Percentiles rank a stretch among this genome's conserved stretches.
These are phyloP conservation scores for Heteractis magnifica DNA, from an alignment of 92 coral and sea anemone species.

Conservation along the genomic window DNA sequence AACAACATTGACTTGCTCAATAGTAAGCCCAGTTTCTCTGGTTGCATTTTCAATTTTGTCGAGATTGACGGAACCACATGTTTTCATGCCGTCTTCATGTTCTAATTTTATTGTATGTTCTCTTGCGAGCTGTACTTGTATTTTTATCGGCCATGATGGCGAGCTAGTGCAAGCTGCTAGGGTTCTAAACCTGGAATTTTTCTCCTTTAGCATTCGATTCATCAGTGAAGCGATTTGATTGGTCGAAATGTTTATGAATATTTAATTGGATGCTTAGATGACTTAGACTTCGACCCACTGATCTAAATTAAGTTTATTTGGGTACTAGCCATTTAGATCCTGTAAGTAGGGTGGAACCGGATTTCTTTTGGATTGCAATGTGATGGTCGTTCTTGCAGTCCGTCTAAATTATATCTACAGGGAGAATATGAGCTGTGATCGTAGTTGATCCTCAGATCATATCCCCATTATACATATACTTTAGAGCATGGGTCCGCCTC, in stretches of 20 bases:
- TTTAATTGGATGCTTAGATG: not conserved
- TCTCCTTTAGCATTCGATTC: not conserved
- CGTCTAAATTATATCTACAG: too few species aligned
- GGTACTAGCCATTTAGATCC: conserved; percentile 46
- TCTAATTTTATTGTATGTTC: conserved; percentile 48
- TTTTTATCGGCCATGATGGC: conserved; percentile 36
- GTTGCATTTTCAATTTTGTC: conserved; percentile 34
- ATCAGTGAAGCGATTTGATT: conserved; percentile 34
- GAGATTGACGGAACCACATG: conserved; percentile 38
- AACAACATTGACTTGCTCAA: conserved; percentile 57
- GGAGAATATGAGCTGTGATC: too few species aligned
- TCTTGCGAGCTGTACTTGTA: conserved; percentile 43
- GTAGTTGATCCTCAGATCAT: too few species aligned
- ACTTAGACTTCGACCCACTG: conserved; percentile 31
- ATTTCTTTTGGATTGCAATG: too few species aligned
- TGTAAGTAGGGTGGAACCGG: not conserved
- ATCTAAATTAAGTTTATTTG: conserved; percentile 38
- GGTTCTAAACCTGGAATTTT: not conserved
- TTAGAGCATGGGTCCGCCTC: too few species aligned
- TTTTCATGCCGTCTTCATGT: conserved; percentile 44
- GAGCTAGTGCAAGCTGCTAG: not conserved
- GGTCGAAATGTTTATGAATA: conserved; percentile 45
- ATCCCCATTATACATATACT: too few species aligned
- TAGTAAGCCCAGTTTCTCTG: conserved; percentile 44
- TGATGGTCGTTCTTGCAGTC: too few species aligned